Evolutionary conservation across 2,888 invertebrate species (phyloP), one percentile per base, ranked within the genome.

Genomic region (Hipparchia semele): DNA sequence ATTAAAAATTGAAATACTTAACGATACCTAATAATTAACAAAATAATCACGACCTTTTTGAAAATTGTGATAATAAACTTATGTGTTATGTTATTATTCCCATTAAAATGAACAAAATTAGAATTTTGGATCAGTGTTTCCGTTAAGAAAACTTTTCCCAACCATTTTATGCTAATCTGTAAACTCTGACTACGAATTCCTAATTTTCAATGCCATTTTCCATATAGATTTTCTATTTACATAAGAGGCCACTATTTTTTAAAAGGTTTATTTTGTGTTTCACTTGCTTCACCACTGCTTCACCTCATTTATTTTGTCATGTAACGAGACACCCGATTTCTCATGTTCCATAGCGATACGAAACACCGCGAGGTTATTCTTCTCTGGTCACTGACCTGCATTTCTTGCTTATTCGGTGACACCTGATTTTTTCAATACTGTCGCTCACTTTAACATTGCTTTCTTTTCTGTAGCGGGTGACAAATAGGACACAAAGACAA

Each of bases 321-420:
- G 78, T 76, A 81, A 77, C 75, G 78, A 80, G 83, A 76, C 76
- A 74, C 76, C 80, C 78, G 81, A 82, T 82, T 83, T 82, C 79
- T 82, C 81, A 75, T 78, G 76, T 84, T 86, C 86, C 84, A 86
- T 84, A 79, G 79, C 82, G 82, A 83, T 82, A 78, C 77, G 78
- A 83, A 81, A 80, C 80, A 79, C 75, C 67, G 74, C 76, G 77
- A 82, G 77, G 78, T 83, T 76, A 7, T 73, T 72, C 83, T 82
- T 83, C 79, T 76, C 68, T 85, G 88, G 88, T 85, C 87, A 82
- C 79, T 85, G 89, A 88, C 89, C 89, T 83, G 85, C 83, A 87
- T 87, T 86, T 86, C 82, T 82, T 82, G 81, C 75, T 78, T 76
- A 78, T 74, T 76, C 74, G 60, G 72, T 72, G 73, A 77, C 78